These are phyloP conservation scores for Galago senegalensis DNA, from an alignment of 2,797 vertebrate species.

Conservation along the genomic window DNA sequence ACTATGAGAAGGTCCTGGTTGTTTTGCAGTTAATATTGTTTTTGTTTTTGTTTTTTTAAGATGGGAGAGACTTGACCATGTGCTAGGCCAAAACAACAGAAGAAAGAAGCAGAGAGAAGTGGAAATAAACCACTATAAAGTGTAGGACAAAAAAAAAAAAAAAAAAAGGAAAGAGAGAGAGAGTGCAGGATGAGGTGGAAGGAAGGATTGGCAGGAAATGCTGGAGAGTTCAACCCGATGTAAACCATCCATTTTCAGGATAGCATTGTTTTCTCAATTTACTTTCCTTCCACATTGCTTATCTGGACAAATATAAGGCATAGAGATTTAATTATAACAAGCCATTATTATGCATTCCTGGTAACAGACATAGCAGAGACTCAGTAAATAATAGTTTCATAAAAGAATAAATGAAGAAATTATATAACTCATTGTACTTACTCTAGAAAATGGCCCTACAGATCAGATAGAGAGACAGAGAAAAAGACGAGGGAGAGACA, in stretches of 20 bases:
- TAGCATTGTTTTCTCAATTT: accelerated
- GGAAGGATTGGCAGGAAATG: background rate
- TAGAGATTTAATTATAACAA: background rate
- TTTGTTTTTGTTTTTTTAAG: background rate
- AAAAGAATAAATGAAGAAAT: background rate
- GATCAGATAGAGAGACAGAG: background rate
- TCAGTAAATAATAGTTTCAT: conserved; percentile 26
- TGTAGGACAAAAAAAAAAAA: background rate
- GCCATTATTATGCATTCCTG: background rate
- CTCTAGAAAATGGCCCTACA: background rate
- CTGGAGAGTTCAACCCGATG: background rate
- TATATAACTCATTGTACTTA: background rate
- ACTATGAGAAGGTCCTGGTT: background rate
- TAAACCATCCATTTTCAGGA: background rate
- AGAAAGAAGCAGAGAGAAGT: background rate
- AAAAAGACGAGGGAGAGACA: background rate
- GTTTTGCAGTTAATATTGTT: background rate
- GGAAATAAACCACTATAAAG: background rate
- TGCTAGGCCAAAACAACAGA: background rate
- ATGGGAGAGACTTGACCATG: background rate
- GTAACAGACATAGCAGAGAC: background rate
- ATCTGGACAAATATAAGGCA: background rate
- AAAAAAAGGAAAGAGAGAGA: background rate
- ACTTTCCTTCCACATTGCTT: background rate
- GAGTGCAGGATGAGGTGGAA: background rate